Conservation (phyloP, 2,797 vertebrate genomes). For the Zalophus californianus region DNA sequence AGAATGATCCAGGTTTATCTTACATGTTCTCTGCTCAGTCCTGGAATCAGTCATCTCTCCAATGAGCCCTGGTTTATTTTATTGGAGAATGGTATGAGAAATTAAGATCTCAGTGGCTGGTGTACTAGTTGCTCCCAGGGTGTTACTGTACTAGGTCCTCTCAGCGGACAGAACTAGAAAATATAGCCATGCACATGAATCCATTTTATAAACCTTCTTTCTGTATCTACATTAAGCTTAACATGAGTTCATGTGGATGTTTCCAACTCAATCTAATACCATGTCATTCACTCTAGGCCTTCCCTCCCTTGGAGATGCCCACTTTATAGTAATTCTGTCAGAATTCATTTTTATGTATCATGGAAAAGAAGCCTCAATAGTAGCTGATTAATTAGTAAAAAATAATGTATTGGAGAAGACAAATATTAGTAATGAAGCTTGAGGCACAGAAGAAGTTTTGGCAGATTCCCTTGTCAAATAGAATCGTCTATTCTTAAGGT, state of each 20-base stretch:
- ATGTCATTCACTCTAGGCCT: neutral
- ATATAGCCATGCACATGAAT: neutral
- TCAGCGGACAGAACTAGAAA: neutral
- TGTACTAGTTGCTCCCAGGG: neutral
- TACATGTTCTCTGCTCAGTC: neutral
- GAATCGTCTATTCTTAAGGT: neutral
- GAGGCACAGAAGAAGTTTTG: neutral
- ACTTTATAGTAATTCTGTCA: neutral
- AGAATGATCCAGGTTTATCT: neutral
- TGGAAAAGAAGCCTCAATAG: neutral
- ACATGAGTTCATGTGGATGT: neutral
- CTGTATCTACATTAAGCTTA: neutral
- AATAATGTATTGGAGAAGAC: neutral
- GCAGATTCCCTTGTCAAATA: neutral
- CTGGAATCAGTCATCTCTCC: neutral
- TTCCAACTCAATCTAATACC: neutral
- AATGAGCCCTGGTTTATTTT: neutral
- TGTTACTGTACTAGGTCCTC: neutral
- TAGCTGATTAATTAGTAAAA: constrained; percentile 12
- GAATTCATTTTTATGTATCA: neutral
- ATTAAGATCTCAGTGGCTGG: neutral
- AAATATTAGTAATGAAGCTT: neutral
- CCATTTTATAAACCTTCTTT: neutral
- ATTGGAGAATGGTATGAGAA: neutral
- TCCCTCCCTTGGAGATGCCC: neutral